Evolutionary conservation across 2,113 vertebrate species (phyloP).

Genomic region (Podocnemis expansa): DNA sequence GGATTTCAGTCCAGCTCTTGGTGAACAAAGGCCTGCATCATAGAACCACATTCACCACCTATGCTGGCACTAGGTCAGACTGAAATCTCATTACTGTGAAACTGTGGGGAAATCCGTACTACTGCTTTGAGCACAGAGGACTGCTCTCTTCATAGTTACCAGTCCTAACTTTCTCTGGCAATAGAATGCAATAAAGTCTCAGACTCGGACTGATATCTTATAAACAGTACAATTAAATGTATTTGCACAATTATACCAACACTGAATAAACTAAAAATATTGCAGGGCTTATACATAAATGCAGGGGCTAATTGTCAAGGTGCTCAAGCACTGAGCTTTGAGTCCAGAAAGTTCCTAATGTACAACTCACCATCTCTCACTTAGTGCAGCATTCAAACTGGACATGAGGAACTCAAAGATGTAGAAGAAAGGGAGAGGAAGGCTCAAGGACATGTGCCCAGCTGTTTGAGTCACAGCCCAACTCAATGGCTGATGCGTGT

Average conservation of each 20-base stretch:
- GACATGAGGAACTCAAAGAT: neutral
- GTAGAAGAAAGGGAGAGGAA: neutral
- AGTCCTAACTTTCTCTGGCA: neutral
- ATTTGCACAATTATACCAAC: neutral
- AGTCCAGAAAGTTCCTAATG: accelerated
- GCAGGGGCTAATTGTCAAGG: neutral
- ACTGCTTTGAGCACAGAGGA: neutral
- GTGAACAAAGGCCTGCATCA: neutral
- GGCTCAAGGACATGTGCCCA: neutral
- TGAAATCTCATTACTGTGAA: neutral
- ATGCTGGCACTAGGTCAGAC: neutral
- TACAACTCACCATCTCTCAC: neutral
- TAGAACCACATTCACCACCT: neutral
- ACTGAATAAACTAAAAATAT: neutral
- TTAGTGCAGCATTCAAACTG: neutral
- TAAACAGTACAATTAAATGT: neutral
- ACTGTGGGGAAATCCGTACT: accelerated
- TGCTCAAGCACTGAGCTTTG: neutral
- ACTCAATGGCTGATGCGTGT: neutral
- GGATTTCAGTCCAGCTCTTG: neutral
- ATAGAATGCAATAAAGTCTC: neutral
- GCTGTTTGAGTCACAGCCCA: neutral
- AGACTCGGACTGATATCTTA: neutral
- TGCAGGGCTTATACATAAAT: neutral
- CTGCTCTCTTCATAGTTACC: neutral